Base-by-base conservation (phyloP, 2,113 vertebrate species). In the Seriola quinqueradiata region DNA sequence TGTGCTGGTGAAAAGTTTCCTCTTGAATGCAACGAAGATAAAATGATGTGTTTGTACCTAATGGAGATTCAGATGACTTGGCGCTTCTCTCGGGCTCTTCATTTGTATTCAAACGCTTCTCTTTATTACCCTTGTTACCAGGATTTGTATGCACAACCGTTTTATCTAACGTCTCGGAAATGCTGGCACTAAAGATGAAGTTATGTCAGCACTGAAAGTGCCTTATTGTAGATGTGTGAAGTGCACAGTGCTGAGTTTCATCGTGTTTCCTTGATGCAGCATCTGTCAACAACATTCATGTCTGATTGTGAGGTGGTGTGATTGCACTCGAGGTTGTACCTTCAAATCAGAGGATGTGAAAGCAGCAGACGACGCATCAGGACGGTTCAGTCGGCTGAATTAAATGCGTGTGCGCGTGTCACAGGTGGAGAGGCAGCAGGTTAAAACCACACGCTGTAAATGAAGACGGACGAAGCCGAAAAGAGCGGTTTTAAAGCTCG, bases 211-310 rank as follows among this genome's bases (percentile, higher is more conserved):
- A 66, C 73, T 46, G 25, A n/a, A 54, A 21, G 8, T 54, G 68
- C 34, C 46, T 67, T 70, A 28, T 25, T 42, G 36, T 36, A 48
- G 44, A 25, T 32, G 66, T 4, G 68, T 23, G 38, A 48, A 58
- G 61, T 2, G 10, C 25, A 25, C 54, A 11, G 11, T 54, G 3
- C 12, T 55, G 54, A 12, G 21, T n/a, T 38, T 21, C 19, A 19
- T 77, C 58, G 21, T 25, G 19, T 40, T 40, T 77, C 58, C 12
- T 23, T 34, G 23, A 8, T 50, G 14, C 23, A 25, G 1, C 5
- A 50, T 70, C 57, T 70, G 48, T 50, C 34, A 58, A 44, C 42
- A 52, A 75, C 23, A n/a, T 40, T n/a, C n/a, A 66, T 54, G 19
- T 46, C 1, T 67, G 36, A 57, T 7, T 14, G 19, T 36, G 14